Evolutionary conservation across 2,113 vertebrate genomes (phyloP), one percentile per base, ranked within the genome.

Genomic region (Ramphastos sulfuratus): DNA sequence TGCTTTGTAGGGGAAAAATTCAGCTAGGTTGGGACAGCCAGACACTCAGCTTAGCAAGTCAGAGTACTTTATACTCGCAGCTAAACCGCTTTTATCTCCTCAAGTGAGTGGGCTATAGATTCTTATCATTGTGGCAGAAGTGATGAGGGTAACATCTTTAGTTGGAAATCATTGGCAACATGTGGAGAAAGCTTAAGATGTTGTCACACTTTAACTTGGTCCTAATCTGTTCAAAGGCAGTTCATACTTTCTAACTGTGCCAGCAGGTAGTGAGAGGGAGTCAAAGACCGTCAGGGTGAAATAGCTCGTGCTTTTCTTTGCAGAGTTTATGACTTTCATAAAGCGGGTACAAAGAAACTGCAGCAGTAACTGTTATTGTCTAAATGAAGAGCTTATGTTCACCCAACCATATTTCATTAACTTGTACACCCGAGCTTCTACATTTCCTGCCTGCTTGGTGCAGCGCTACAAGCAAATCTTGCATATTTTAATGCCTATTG

Each of bases 181-280:
- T 98, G 97, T 94, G 98, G 98, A 95, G 97, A 98, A 97, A 98
- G 98, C 97, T 98, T 98, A 98, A 98, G 98, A 98, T 97, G 98
- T 98, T 98, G 98, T 98, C 98, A 98, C 98, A 98, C 98, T 99
- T 98, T 98, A 98, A 98, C 96, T 98, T 98, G 97, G 96, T 96
- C 90, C 92, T 98, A 98, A 98, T 98, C 98, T 98, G 97, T 98
- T 98, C 98, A 98, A 98, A 98, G 98, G 97, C 97, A 92, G 81
- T 83, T 96, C 96, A 96, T 97, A 96, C 97, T 98, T 96, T 97
- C 96, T 94, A 96, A 97, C 95, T 94, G 94, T 73, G 81, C 95
- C 95, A 96, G 96, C 91, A 95, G 93, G 96, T 97, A 96, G 95
- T 89, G 96, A 96, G 94, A 81, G 79, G 33, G 92, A 94, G 93